Evolutionary conservation across 2,113 vertebrate genomes (phyloP).

Genomic region (Phyllostomus discolor): DNA sequence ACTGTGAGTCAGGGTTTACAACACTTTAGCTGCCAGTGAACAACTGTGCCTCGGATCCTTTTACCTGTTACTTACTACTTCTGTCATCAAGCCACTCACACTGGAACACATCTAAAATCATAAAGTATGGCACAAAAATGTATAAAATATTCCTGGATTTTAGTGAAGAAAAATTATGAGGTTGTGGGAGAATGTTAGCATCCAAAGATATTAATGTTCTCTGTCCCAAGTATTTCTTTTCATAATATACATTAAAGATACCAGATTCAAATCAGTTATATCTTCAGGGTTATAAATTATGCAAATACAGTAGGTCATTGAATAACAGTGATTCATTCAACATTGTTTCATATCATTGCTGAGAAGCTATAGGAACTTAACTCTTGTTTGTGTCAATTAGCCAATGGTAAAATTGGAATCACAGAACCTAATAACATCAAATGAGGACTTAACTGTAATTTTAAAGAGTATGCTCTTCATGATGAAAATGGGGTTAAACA

Average conservation of each 20-base stretch:
- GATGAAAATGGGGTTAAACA: neutral
- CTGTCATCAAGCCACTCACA: neutral
- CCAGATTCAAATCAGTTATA: neutral
- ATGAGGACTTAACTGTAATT: neutral
- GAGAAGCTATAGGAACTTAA: neutral
- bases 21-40: neutral
- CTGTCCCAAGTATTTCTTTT: neutral
- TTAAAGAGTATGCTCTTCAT: neutral
- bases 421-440: neutral
- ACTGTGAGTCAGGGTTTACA: neutral
- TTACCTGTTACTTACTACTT: neutral
- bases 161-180: neutral
- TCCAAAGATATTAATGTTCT: neutral
- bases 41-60: neutral
- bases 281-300: neutral
- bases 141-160: neutral
- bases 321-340: neutral
- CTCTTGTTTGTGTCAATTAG: neutral
- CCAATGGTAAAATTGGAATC: neutral
- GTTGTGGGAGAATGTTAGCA: neutral
- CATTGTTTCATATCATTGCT: neutral
- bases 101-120: neutral
- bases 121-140: neutral
- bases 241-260: neutral
- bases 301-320: neutral